Evolutionary conservation across 92 coral and sea anemone genomes (phyloP), one percentile per base, ranked within the genome.

Genomic region (Zoanthus gigantus): DNA sequence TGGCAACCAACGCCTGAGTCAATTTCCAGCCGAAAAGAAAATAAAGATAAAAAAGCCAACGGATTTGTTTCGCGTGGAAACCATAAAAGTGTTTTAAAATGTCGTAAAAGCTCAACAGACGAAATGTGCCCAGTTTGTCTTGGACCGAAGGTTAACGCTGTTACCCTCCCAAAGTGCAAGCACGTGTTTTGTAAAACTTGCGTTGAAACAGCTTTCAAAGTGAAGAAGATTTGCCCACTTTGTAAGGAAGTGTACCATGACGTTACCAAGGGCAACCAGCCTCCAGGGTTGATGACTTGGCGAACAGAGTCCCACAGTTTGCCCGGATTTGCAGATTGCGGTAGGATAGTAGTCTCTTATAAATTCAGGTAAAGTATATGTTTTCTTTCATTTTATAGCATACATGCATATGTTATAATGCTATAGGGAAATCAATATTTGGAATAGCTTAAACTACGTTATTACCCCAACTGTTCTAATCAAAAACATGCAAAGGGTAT

Each of bases 171-270:
- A 42, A 83, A 84, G 37, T 94, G 98, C 80, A 82, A 82, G 10
- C 98, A 94, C 34, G 86, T 92, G 9, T 94, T 94, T 46, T 94
- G 98, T 68, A 89, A 81, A 50, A 23, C 58, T 13, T 94, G 98
- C 80, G 71, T 94, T 28, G 90, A 90, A 10, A 14, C 74, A 18
- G 74, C 74, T 32, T 69, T 69, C 30, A 30, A 69, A 69, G 18
- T 30, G 47, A 81, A 65, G 61, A 81, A 23, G 60, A 81, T 81
- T 29, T 92, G 92, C 76, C 94, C 94, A 14, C 53, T 78, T 13
- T 92, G 94, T 72, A 89, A 86, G 77, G 88, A 79, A 32, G 90
- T 88, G 68, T 65, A 77, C 31, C n/a, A 44, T 18, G 54, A 71
- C 11, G 57, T 45, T 68, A 12, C 17, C 60, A 60, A 54, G 73